Evolutionary conservation across 2,113 vertebrate genomes (phyloP).

Genomic region (Sisor rabdophorus): DNA sequence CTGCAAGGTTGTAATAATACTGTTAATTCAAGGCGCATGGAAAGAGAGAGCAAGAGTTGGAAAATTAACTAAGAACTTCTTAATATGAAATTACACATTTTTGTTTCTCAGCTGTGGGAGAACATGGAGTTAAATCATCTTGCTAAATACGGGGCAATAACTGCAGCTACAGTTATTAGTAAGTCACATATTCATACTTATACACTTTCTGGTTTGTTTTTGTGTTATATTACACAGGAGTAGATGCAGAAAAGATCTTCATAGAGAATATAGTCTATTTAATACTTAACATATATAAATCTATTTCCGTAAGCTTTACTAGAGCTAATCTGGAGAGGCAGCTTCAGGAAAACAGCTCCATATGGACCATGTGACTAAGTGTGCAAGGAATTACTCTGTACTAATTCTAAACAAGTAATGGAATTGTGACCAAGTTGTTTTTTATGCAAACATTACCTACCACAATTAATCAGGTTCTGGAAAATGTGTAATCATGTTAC

Average conservation of each 20-base stretch:
- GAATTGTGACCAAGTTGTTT: not conserved
- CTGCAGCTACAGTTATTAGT: conserved; percentile 51
- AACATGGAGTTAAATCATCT: conserved; percentile 42
- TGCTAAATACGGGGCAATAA: conserved; percentile 44
- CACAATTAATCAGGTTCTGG: not conserved
- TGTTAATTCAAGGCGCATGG: not conserved
- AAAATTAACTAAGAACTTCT: not conserved
- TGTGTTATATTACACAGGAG: not conserved
- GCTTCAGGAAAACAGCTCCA: not conserved
- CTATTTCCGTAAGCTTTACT: conserved; percentile 29
- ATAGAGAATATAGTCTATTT: not conserved
- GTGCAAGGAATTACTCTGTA: not conserved
- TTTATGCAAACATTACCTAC: not conserved
- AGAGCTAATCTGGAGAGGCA: not conserved
- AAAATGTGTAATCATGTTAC: not conserved
- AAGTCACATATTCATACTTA: conserved; percentile 37
- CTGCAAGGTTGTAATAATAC: conserved; percentile 5
- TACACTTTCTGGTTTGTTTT: too few relatives aligned
- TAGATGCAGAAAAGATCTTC: not conserved
- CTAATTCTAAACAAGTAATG: not conserved
- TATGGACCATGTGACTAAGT: not conserved
- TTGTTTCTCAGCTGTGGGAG: conserved; percentile 45
- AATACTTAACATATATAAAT: not conserved
- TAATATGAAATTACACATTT: conserved; percentile 33
- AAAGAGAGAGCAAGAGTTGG: conserved; percentile 2